Evolutionary conservation across 2,113 vertebrate genomes (phyloP).

Genomic region (Stigmatopora argus): DNA sequence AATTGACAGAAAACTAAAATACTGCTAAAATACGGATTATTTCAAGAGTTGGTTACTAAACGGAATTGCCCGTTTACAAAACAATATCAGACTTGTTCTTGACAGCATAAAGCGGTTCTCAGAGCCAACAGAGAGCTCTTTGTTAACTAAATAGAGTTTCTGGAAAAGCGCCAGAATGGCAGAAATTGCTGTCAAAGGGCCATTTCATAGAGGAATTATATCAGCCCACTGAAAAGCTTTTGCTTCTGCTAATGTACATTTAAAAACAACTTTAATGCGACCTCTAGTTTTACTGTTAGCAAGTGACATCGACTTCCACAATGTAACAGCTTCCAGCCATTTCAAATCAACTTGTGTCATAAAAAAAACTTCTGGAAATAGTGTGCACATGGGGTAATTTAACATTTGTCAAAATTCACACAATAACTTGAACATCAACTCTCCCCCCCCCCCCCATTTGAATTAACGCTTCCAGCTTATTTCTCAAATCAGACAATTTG

Average conservation of each 20-base stretch:
- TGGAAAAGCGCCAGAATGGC: slow-evolving; percentile 4
- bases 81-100: slow-evolving; percentile 41
- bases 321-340: slow-evolving; percentile 5
- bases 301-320: slow-evolving; percentile 40
- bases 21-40: slow-evolving; percentile 4
- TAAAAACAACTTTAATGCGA: neutral
- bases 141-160: slow-evolving; percentile 36
- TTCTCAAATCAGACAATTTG: slow-evolving; percentile 9
- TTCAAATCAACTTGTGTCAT: slow-evolving; percentile 40
- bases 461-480: slow-evolving; percentile 70
- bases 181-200: neutral
- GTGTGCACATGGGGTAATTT: slow-evolving; percentile 53
- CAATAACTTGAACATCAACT: slow-evolving; percentile 65
- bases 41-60: slow-evolving; percentile 12
- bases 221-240: neutral
- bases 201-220: neutral
- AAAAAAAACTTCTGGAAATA: slow-evolving; percentile 60
- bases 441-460: slow-evolving; percentile 55
- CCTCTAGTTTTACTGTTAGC: slow-evolving; percentile 3
- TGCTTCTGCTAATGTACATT: neutral
- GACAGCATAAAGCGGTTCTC: slow-evolving; percentile 26
- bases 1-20: slow-evolving; percentile 3
- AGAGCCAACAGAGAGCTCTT: slow-evolving; percentile 44
- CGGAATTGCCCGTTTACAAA: slow-evolving; percentile 16
- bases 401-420: slow-evolving; percentile 57